A percentile compares a stretch with the other conserved stretches of the same genome.
phyloP scores from a whole-genome alignment of 2,888 invertebrate genomes.

The Osmoderma eremita region DNA sequence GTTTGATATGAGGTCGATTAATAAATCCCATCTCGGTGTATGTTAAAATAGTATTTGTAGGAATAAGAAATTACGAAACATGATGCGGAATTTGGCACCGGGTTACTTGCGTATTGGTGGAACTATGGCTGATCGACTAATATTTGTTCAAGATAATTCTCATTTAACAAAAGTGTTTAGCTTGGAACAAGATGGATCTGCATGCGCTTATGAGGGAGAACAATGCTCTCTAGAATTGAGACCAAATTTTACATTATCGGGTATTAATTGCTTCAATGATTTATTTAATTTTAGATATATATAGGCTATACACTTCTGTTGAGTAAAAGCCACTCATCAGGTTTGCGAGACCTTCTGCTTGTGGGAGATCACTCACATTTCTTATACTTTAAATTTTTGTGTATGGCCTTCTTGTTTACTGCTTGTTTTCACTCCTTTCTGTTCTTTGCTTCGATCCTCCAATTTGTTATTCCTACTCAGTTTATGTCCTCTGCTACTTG shows the following conservation, averaged over 20 bases:
- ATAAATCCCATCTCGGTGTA: neutral
- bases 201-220: slow-evolving; percentile 62
- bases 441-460: too few relatives aligned
- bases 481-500: too few relatives aligned
- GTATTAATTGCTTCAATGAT: slow-evolving; percentile 39
- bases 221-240: slow-evolving; percentile 59
- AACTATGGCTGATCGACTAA: slow-evolving; percentile 75
- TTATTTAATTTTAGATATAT: too few relatives aligned
- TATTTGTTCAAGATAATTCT: slow-evolving; percentile 62
- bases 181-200: slow-evolving; percentile 50
- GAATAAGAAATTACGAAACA: slow-evolving; percentile 60
- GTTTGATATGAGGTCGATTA: slow-evolving; percentile 57
- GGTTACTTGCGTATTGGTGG: slow-evolving; percentile 77
- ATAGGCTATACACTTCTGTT: too few relatives aligned
- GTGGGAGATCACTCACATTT: too few relatives aligned
- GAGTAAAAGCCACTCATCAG: too few relatives aligned
- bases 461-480: too few relatives aligned
- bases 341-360: too few relatives aligned
- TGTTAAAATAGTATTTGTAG: slow-evolving; percentile 48
- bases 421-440: too few relatives aligned
- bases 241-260: slow-evolving; percentile 64
- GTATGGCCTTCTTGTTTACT: too few relatives aligned
- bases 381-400: too few relatives aligned
- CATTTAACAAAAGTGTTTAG: neutral
- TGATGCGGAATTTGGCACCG: slow-evolving; percentile 70